Percentiles rank a stretch among this genome's conserved stretches.
Conservation (phyloP, 2,113 vertebrate species). For the Neoarius graeffei region DNA sequence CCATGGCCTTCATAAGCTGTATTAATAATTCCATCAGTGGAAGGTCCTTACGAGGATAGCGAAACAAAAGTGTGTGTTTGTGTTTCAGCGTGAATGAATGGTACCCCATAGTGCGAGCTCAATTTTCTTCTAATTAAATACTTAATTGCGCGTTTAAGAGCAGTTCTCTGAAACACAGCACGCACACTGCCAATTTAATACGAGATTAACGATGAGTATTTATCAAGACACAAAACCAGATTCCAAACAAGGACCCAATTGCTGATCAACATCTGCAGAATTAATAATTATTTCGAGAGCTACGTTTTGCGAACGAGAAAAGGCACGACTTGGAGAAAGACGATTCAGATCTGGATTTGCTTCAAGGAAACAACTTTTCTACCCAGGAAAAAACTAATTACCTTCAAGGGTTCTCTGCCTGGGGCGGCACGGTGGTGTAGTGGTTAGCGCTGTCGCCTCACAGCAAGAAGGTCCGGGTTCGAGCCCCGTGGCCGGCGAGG, state of each 20-base stretch:
- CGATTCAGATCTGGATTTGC: not conserved
- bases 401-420: not conserved
- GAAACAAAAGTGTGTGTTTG: not conserved
- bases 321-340: not conserved
- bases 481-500: too few relatives aligned
- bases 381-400: not conserved
- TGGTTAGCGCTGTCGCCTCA: too few relatives aligned
- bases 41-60: not conserved
- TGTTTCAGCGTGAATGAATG: constrained; percentile 1
- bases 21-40: not conserved
- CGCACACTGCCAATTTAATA: constrained; percentile 53
- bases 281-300: not conserved
- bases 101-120: constrained; percentile 33
- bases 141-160: constrained; percentile 59
- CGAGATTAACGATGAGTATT: constrained; percentile 65
- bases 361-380: not conserved
- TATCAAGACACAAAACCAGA: constrained; percentile 61
- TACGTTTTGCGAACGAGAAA: not conserved
- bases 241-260: constrained; percentile 60
- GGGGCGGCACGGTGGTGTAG: too few relatives aligned
- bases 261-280: constrained; percentile 32
- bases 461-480: too few relatives aligned
- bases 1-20: not conserved
- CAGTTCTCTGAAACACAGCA: constrained; percentile 47
- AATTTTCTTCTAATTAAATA: constrained; percentile 59